Evolutionary conservation across 2,888 invertebrate species (phyloP).

Genomic region (Drosophila atroscutellata): DNA sequence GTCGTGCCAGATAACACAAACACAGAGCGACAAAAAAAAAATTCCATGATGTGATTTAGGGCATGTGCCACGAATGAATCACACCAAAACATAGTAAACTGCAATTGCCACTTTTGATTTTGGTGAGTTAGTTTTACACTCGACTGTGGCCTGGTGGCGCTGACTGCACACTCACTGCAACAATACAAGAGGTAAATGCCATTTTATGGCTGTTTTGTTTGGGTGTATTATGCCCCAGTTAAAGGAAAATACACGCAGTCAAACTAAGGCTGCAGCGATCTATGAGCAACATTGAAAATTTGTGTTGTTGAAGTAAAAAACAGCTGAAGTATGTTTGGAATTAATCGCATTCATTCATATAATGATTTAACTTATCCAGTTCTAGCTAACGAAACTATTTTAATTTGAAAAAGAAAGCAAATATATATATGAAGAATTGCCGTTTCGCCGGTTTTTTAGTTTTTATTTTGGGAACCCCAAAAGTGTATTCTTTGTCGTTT

Average conservation of each 20-base stretch:
- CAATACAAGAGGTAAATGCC: constrained; percentile 54
- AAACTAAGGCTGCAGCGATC: background rate
- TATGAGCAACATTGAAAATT: constrained; percentile 1
- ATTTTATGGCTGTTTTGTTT: constrained; percentile 49
- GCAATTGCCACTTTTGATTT: constrained; percentile 57
- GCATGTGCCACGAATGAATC: background rate
- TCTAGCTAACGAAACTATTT: too few relatives aligned
- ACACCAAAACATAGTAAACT: constrained; percentile 37
- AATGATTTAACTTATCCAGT: too few relatives aligned
- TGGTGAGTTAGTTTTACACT: constrained; percentile 31
- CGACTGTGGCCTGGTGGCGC: constrained; percentile 3
- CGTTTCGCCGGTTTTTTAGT: background rate
- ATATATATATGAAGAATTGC: too few relatives aligned
- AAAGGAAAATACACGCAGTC: constrained; percentile 1
- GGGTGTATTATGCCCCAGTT: constrained; percentile 20
- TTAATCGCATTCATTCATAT: too few relatives aligned
- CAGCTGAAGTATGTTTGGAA: background rate
- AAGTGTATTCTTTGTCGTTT: background rate
- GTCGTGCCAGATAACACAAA: constrained; percentile 5
- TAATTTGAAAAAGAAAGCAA: too few relatives aligned
- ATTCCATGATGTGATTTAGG: constrained; percentile 56
- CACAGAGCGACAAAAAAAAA: constrained; percentile 13
- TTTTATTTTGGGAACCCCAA: background rate
- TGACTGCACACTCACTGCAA: constrained; percentile 32
- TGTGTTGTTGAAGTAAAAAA: background rate